Evolutionary conservation across 2,888 invertebrate species (phyloP), one percentile per base, ranked within the genome.

Genomic region (Acanthosoma haemorrhoidale): DNA sequence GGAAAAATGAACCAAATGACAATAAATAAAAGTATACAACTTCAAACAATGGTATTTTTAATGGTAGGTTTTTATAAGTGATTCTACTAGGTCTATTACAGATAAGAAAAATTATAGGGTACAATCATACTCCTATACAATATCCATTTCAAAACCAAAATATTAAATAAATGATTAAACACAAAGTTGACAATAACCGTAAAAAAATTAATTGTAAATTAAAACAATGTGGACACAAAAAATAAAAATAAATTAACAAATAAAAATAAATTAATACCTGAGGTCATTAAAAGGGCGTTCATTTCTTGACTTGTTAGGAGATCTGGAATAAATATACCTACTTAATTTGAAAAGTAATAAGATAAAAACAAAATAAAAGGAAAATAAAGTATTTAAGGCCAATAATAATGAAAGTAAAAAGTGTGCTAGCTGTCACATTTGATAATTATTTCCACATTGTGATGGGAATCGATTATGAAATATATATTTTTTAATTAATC

Each of bases 221-320:
- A 57, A 58, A 68, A 16, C 5, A 18, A 61, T n/a, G n/a, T n/a
- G n/a, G n/a, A n/a, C n/a, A 43, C 2, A 43, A 21, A 41, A 60
- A 38, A 34, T 70, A 68, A 68, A 15, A 38, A 64, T 51, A 60
- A 41, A 69, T 51, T 13, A 38, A 15, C 0, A 59, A 69, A 67
- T 57, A 25, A 64, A 68, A 72, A 58, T 41, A 38, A 43, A 31
- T 25, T 15, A 57, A 71, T 73, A 73, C 73, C 73, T 73, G 73
- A 57, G 51, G 51, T 73, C 73, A 61, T 69, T 59, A 67, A 36
- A 59, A 16, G 68, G 57, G 58, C 71, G 69, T 39, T 73, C 73
- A 60, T 25, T 71, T 73, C 73, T 71, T 29, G 70, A 39, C 60
- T 71, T 73, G 68, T 59, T 72, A 39, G 71, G 73, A 41, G 73